Base-by-base conservation (phyloP, 2,113 vertebrate genomes). In the Philantomba maxwellii region DNA sequence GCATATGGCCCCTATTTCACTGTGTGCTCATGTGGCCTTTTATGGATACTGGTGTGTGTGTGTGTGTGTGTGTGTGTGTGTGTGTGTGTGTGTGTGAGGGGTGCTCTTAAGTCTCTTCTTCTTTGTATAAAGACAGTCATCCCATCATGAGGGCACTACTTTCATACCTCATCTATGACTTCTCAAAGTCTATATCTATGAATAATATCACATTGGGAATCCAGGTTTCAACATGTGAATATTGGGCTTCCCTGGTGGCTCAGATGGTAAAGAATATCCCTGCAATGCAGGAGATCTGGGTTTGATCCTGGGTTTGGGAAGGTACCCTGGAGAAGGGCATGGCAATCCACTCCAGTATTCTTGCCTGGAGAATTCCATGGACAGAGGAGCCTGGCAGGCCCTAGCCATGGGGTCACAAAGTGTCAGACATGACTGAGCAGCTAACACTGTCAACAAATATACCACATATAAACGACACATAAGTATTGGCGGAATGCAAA, bases 31-130 rank as follows among this genome's bases (percentile, higher is more conserved):
- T 25, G 10, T 19, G 17, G 25, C 23, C 21, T 75, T 83, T 89
- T 26, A 43, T n/a, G 57, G 51, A 62, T 84, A 1, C 11, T 11
- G 23, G 2, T 2, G 14, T 4, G 1, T 30, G 17, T 19, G 2
- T 3, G 13, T 2, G 0, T 25, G 4, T 17, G 0, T 33, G 66
- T 19, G n/a, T 36, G 33, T 21, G 3, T 8, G 13, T 2, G 1
- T 30, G n/a, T 5, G 66, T 12, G 17, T 70, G 5, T 5, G 39
- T 14, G 28, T 43, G 39, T 43, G 39, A 43, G 45, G 5, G 5
- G 1, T 12, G 15, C 3, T 85, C 55, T 83, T n/a, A 36, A 45
- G 28, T 96, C 36, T 84, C 36, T 64, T 39, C 17, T 92, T 45
- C 13, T 87, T 30, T 14, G 30, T 14, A 14, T 33, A 66, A 66